Percentiles rank a stretch among this genome's conserved stretches.
Conservation (phyloP, 2,113 vertebrate genomes). For the Malaclemys terrapin region DNA sequence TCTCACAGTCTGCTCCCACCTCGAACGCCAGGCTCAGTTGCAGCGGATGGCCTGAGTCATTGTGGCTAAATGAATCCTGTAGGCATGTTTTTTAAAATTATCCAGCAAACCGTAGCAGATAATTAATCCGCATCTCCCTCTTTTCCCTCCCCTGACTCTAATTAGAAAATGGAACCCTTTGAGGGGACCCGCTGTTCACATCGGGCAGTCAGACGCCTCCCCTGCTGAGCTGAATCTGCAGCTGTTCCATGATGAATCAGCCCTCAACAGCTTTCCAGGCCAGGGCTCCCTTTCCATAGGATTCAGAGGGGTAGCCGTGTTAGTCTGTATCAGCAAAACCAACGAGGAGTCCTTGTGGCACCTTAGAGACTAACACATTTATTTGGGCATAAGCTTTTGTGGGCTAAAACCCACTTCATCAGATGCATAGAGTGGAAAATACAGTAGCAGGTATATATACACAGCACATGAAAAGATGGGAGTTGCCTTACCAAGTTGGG, state of each 20-base stretch:
- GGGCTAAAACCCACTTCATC: no score
- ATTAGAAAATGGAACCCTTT: slow-evolving; percentile 25
- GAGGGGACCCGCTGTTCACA: neutral
- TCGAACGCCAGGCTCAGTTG: slow-evolving; percentile 13
- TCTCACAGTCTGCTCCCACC: slow-evolving; percentile 48
- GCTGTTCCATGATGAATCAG: neutral
- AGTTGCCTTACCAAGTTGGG: no score
- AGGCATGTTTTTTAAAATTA: neutral
- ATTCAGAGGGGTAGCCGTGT: no score
- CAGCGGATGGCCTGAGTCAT: slow-evolving; percentile 28
- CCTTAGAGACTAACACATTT: no score
- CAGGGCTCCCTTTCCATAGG: neutral
- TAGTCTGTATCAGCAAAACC: no score
- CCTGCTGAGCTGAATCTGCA: neutral
- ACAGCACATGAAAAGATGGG: no score
- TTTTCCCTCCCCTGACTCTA: slow-evolving; percentile 6
- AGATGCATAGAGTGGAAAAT: no score
- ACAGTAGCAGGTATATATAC: no score
- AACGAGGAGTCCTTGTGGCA: no score
- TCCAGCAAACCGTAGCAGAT: neutral
- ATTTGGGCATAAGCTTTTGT: no score
- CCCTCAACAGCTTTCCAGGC: neutral
- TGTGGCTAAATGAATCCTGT: slow-evolving; percentile 7
- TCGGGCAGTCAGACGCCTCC: neutral
- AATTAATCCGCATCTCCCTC: slow-evolving; percentile 3